These are phyloP conservation scores for Pemphigus obesinymphae DNA, from an alignment of 1,140 invertebrate species.

Conservation along the genomic window DNA sequence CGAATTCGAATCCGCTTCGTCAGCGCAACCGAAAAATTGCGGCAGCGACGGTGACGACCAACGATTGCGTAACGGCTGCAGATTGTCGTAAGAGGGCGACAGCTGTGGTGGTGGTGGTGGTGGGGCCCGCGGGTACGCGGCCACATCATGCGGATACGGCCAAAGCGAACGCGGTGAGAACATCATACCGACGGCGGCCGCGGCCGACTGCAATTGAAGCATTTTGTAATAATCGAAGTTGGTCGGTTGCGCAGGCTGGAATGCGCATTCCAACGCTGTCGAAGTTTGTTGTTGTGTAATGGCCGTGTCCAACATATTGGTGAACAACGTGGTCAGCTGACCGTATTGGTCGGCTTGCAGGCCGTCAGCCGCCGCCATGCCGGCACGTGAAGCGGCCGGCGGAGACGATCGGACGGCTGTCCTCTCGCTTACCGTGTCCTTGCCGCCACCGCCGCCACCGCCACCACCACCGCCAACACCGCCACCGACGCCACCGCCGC, in stretches of 20 bases:
- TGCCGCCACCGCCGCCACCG: neutral
- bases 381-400: neutral
- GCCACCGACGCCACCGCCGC: no score
- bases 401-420: no score
- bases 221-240: neutral
- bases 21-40: no score
- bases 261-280: neutral
- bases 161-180: neutral
- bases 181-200: neutral
- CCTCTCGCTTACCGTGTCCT: no score
- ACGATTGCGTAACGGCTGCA: neutral
- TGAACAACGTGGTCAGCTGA: neutral
- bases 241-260: neutral
- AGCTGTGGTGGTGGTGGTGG: neutral
- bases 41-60: neutral
- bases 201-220: neutral
- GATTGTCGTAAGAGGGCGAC: neutral
- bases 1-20: neutral
- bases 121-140: neutral
- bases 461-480: neutral
- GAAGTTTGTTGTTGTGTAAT: neutral
- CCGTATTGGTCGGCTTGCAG: neutral
- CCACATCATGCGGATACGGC: neutral
- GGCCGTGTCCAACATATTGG: neutral
- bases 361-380: neutral